A percentile compares a stretch with the other conserved stretches of the same genome.
Evolutionary conservation across 2,113 vertebrate genomes (phyloP).

Genomic region (Centropus bengalensis): DNA sequence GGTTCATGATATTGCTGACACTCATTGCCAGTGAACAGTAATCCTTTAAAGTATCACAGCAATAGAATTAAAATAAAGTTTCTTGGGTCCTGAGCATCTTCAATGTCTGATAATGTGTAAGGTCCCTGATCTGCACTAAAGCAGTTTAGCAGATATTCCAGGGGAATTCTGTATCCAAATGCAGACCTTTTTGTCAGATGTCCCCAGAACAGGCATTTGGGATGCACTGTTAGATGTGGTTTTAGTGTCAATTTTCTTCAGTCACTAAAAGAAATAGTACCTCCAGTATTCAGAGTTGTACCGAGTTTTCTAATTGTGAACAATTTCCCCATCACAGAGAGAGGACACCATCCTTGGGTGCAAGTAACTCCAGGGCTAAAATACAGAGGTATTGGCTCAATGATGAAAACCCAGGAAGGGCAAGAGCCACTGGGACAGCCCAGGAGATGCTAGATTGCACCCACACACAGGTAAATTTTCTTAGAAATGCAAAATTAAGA

Average conservation of each 20-base stretch:
- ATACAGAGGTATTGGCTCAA: not conserved
- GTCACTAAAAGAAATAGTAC: not conserved
- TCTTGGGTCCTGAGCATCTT: not conserved
- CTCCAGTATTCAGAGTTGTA: no score
- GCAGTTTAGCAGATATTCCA: not conserved
- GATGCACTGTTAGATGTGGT: not conserved
- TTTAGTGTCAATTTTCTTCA: not conserved
- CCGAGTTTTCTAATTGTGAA: not conserved
- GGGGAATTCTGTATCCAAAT: not conserved
- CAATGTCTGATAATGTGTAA: not conserved
- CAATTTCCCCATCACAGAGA: not conserved
- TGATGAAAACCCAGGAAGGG: not conserved
- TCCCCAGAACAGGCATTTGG: not conserved
- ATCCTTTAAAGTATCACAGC: not conserved
- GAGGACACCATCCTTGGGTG: not conserved
- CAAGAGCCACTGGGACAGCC: not conserved
- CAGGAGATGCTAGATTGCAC: not conserved
- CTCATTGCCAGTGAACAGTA: not conserved
- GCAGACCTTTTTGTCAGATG: not conserved
- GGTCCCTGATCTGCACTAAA: not conserved
- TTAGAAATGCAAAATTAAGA: not conserved
- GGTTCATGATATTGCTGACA: not conserved
- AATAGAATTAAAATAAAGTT: not conserved
- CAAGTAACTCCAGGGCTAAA: not conserved
- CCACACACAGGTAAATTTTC: not conserved